Evolutionary conservation across 2,113 vertebrate species (phyloP).

Genomic region (Pithys albifrons): DNA sequence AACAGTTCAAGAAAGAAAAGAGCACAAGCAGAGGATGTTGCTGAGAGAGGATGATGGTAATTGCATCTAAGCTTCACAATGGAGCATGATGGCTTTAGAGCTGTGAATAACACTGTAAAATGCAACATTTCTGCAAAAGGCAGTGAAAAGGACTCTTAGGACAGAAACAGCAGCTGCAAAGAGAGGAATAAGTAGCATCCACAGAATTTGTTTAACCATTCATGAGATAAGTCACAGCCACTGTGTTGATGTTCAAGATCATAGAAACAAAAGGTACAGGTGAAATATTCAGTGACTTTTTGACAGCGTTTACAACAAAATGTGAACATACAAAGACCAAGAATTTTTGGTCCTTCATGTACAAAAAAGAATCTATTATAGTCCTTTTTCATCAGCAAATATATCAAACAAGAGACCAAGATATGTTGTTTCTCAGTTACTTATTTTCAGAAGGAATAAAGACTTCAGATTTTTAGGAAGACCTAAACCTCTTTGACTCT

Average conservation of each 20-base stretch:
- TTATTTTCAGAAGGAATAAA: not conserved
- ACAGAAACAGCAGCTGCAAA: slow-evolving; percentile 48
- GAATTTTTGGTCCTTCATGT: not conserved
- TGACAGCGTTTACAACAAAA: not conserved
- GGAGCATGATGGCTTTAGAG: slow-evolving; percentile 30
- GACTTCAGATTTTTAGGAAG: not conserved
- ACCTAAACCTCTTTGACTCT: not conserved
- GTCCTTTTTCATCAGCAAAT: not conserved
- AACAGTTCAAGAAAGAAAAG: not conserved
- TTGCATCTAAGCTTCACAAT: slow-evolving; percentile 42
- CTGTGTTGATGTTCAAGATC: not conserved
- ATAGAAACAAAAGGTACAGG: not conserved
- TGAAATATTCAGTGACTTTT: not conserved
- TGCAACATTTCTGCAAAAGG: slow-evolving; percentile 10
- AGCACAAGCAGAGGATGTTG: slow-evolving; percentile 16
- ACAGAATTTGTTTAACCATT: slow-evolving; percentile 15
- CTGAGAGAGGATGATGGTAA: slow-evolving; percentile 35
- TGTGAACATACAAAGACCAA: not conserved
- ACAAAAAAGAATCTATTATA: not conserved
- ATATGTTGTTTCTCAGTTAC: not conserved
- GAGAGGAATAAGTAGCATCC: not conserved
- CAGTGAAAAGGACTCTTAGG: slow-evolving; percentile 22
- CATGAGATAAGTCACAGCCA: not conserved
- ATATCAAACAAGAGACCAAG: not conserved
- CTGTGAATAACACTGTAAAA: slow-evolving; percentile 32